Base-by-base conservation (phyloP, 2,113 vertebrate genomes). In the Oryzias curvinotus region DNA sequence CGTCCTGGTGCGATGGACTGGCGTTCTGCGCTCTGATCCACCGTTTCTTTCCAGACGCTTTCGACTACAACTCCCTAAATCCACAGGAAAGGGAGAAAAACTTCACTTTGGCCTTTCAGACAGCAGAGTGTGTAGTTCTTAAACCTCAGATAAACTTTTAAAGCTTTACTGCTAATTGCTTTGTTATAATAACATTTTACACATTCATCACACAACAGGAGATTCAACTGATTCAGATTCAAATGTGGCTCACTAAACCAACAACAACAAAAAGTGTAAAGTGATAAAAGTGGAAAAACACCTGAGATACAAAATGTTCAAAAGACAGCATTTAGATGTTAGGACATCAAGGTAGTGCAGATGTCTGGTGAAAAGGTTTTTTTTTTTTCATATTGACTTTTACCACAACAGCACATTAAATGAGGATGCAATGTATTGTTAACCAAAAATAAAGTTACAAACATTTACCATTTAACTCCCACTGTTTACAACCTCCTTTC, bases 11-110 rank as follows among this genome's bases (percentile, higher is more conserved):
- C 30, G 63, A 93, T 13, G 92, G 92, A 5, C 50, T 93, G 75
- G 92, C 92, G 0, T 93, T 93, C 82, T 93, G 92, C 18, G 92
- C 92, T 5, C 71, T 93, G 30, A 80, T 93, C 67, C 92, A 93
- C 53, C 91, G 88, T 5, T 93, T 87, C 77, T 93, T 92, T 72
- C 91, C 92, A 0, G 77, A 88, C 0, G 90, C 90, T n/a, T 92
- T 93, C 43, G 90, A 92, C 77, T 93, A 76, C 77, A 90, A 81
- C 46, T 74, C 90, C 10, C 80, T 93, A 54, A 85, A 79, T 30
- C 66, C 88, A 56, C 60, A 85, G 2, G 87, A 92, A 44, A 83
- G 89, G 66, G 74, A 88, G 59, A 92, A 91, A 75, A 93, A 93
- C 82, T 93, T 93, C 62, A 84, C 85, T 0, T 48, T 93, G 80